phyloP scores from a whole-genome alignment of 2,888 invertebrate species.

The Drosophila emarginata region DNA sequence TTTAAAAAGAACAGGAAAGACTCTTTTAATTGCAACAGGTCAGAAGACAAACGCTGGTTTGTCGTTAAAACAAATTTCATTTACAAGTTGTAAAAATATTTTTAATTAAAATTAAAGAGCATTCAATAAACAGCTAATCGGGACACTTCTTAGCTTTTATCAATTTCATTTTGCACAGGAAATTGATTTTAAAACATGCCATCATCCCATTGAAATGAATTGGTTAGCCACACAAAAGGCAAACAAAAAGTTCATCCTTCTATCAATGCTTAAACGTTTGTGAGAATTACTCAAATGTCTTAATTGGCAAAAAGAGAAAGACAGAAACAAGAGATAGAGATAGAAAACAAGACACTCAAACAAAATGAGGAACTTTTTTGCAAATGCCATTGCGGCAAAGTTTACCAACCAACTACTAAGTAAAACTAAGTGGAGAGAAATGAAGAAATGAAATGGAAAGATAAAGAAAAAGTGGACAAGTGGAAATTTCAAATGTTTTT shows the following conservation, averaged over 20 bases:
- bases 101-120: neutral
- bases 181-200: constrained; percentile 9
- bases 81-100: neutral
- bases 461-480: neutral
- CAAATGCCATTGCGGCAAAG: constrained; percentile 29
- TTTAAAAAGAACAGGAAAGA: too few species aligned
- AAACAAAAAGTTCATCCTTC: constrained; percentile 24
- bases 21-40: too few species aligned
- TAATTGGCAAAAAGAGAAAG: constrained; percentile 50
- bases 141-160: neutral
- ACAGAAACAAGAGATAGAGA: neutral
- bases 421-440: neutral
- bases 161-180: constrained; percentile 2
- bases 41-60: too few species aligned
- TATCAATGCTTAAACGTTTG: constrained; percentile 40
- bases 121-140: neutral
- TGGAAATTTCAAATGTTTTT: constrained; percentile 33
- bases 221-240: constrained; percentile 21
- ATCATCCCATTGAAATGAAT: constrained; percentile 22
- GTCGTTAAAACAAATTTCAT: too few species aligned
- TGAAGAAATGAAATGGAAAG: neutral
- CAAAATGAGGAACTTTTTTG: constrained; percentile 37
- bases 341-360: constrained; percentile 6
- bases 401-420: neutral
- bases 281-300: constrained; percentile 45